A percentile compares a stretch with the other conserved stretches of the same genome.
Evolutionary conservation across 2,888 invertebrate genomes (phyloP).

Genomic region (Cryptocephalus moraei): DNA sequence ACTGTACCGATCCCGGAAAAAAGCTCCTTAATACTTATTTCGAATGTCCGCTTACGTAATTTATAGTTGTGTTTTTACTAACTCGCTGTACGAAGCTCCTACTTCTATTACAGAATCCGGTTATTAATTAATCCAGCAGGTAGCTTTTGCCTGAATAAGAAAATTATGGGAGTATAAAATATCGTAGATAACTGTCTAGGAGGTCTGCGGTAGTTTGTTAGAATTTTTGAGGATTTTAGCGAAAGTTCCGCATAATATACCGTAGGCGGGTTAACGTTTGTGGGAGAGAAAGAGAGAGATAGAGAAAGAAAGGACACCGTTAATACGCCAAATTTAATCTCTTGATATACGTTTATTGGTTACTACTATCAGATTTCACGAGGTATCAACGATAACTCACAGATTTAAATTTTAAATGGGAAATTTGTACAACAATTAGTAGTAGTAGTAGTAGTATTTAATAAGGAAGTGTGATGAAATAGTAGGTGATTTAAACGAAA

Average conservation of each 20-base stretch:
- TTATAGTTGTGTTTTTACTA: constrained; percentile 8
- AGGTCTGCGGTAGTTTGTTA: constrained; percentile 5
- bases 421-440: too few species aligned
- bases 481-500: too few species aligned
- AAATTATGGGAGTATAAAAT: constrained; percentile 7
- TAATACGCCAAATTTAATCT: too few species aligned
- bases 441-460: too few species aligned
- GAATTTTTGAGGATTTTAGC: constrained; percentile 7
- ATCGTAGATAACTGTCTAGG: constrained; percentile 9
- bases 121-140: constrained; percentile 8
- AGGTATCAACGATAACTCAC: too few species aligned
- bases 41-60: constrained; percentile 5
- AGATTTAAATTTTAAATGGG: too few species aligned
- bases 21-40: constrained; percentile 3
- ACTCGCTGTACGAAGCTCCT: neutral
- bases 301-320: neutral
- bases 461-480: too few species aligned
- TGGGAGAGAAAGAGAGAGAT: neutral
- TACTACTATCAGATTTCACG: too few species aligned
- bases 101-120: constrained; percentile 6
- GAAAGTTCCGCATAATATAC: constrained; percentile 7
- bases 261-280: neutral
- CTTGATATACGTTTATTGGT: too few species aligned
- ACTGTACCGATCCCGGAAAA: neutral
- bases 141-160: constrained; percentile 7